Base-by-base conservation (phyloP, 2,113 vertebrate species). In the Apeltes quadracus region DNA sequence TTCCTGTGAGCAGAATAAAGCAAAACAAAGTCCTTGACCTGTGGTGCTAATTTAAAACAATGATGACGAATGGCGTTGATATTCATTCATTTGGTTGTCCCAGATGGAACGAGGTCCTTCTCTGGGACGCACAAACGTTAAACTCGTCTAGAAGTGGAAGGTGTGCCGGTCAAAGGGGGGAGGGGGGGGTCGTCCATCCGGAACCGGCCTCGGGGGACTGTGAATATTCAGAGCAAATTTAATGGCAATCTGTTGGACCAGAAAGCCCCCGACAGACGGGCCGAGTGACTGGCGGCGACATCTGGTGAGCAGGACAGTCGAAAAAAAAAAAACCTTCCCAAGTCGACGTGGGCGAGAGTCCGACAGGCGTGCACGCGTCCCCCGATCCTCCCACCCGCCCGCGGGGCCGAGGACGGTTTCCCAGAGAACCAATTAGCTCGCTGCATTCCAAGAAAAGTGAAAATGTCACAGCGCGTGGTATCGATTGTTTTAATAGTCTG, bases 401-500 rank as follows among this genome's bases (percentile, higher is more conserved):
- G n/a, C 7, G 43, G 46, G 68, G 81, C 56, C 66, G 32, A 34
- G 32, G 32, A 34, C 5, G 29, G 29, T 29, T 29, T 29, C 5
- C 84, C 68, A 75, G 56, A 34, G 2, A 63, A 43, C 79, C 82
- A 87, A 84, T 90, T 84, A 88, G 66, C 80, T 48, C 12, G 7
- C 29, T 58, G 7, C 61, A 13, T 44, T 62, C 39, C 62, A 56
- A 77, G 70, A 68, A 10, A 36, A 27, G 66, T 34, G 23, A 51
- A 87, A 87, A 86, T 89, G 87, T 82, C 85, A 81, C 85, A 81
- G 77, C 50, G 77, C 32, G 67, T n/a, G 11, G 23, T 65, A 87
- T 89, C 5, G 85, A 89, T 90, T 63, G 67, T 82, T 75, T 59
- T 72, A 79, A 87, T 69, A 50, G n/a, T n/a, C n/a, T n/a, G n/a